Evolutionary conservation across 2,888 invertebrate genomes (phyloP).

Genomic region (Phortica okadai): DNA sequence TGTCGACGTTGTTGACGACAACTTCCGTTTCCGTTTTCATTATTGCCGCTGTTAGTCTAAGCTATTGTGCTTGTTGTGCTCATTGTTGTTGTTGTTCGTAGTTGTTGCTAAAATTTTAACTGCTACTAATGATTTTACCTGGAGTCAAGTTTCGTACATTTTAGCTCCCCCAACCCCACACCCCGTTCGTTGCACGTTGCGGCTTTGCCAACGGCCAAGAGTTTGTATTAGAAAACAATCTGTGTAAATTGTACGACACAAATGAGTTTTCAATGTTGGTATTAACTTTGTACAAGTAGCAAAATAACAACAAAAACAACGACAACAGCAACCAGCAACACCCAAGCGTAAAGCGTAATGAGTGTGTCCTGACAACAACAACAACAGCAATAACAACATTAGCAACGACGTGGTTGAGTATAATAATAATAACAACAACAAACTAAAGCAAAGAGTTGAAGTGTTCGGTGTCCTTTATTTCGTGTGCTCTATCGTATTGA

Average conservation of each 20-base stretch:
- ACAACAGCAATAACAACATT: background rate
- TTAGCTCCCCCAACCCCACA: background rate
- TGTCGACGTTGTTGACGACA: background rate
- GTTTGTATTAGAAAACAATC: slow-evolving; percentile 12
- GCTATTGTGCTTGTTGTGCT: slow-evolving; percentile 5
- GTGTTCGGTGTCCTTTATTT: background rate
- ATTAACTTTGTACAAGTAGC: slow-evolving; percentile 16
- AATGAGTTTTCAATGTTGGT: slow-evolving; percentile 33
- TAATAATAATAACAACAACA: background rate
- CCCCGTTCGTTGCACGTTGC: background rate
- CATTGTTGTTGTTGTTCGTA: background rate
- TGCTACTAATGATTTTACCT: slow-evolving; percentile 10
- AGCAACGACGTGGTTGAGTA: background rate
- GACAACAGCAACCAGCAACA: background rate
- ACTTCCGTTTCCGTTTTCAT: slow-evolving; percentile 13
- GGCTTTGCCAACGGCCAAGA: background rate
- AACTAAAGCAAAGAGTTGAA: slow-evolving; percentile 6
- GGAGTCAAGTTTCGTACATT: slow-evolving; percentile 5
- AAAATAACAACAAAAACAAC: background rate
- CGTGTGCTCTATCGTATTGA: too few relatives aligned
- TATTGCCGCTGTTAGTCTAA: background rate
- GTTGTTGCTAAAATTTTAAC: slow-evolving; percentile 1
- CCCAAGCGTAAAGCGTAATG: background rate
- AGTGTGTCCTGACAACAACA: slow-evolving; percentile 9
- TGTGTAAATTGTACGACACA: slow-evolving; percentile 27